Base-by-base conservation (phyloP, 2,113 vertebrate genomes). In the Herpetotheres cachinnans region DNA sequence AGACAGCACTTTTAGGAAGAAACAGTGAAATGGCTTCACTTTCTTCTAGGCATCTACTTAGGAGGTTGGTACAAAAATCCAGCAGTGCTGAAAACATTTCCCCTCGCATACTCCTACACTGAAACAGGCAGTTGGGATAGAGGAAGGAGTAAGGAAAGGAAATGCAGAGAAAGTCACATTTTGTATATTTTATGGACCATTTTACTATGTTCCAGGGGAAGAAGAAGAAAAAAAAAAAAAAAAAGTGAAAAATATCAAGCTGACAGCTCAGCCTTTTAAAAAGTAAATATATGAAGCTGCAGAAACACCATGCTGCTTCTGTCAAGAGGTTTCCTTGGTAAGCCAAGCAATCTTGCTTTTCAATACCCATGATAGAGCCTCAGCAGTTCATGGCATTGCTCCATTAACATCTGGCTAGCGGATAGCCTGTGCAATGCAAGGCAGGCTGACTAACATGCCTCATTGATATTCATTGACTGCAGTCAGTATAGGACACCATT, bases 401-500 rank as follows among this genome's bases (percentile, higher is more conserved):
- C 20, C 46, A 12, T 22, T 52, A 61, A 55, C 25, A 65, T 15
- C 78, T 42, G 42, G 27, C 11, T 59, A 12, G 20, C 13, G 56
- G 42, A 15, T 1, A 26, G 4, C 2, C 63, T 10, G 10, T 42
- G 34, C 49, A 49, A 14, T 0, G 26, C 44, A 70, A 55, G 54
- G 36, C 26, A 34, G 36, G 36, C 26, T 76, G 34, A 7, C 26
- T 20, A 26, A 42, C 46, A 16, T 4, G 10, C 15, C 36, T 71
- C 25, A 58, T 1, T 30, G 55, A 24, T 25, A 70, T 3, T 46
- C 50, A 88, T 18, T 29, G 14, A 34, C 67, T 34, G 24, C n/a
- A 27, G 34, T 0, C 4, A 1, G 9, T 11, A 7, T 1, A 42
- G 65, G 34, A 52, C 36, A 74, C 20, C 30, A 50, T 18, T 69